A percentile compares a stretch with the other conserved stretches of the same genome.
Evolutionary conservation across 2,113 vertebrate species (phyloP).

Genomic region (Gobiocypris rarus): DNA sequence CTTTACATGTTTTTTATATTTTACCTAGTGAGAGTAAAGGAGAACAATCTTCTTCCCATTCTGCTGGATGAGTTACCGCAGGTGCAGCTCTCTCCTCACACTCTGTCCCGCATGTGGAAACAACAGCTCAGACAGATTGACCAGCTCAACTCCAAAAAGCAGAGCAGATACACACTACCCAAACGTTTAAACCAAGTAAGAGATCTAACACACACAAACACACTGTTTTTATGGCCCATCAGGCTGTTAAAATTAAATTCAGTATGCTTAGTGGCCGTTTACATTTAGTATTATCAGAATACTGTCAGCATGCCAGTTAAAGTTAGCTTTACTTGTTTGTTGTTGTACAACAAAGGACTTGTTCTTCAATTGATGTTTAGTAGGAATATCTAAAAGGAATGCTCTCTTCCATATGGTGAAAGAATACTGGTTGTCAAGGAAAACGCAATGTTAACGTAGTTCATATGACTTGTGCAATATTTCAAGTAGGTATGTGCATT

Average conservation of each 20-base stretch:
- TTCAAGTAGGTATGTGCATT: too few relatives aligned
- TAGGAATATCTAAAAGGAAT: too few relatives aligned
- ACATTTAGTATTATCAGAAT: not conserved
- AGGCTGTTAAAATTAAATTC: not conserved
- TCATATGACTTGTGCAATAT: too few relatives aligned
- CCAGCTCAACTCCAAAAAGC: conserved; percentile 72
- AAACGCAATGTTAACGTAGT: too few relatives aligned
- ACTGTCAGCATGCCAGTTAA: not conserved
- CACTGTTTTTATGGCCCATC: not conserved
- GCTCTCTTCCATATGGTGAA: too few relatives aligned
- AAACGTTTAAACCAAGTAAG: conserved; percentile 84
- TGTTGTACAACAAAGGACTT: too few relatives aligned
- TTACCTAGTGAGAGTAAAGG: conserved; percentile 82
- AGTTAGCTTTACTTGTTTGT: not conserved
- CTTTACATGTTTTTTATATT: not conserved
- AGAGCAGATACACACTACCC: conserved; percentile 57
- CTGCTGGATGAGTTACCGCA: conserved; percentile 88
- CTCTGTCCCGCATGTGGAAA: conserved; percentile 87
- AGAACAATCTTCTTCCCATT: conserved; percentile 83
- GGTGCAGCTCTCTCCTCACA: conserved; percentile 81
- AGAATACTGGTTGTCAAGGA: too few relatives aligned
- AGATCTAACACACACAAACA: not conserved
- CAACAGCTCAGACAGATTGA: conserved; percentile 85
- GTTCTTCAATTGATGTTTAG: too few relatives aligned
- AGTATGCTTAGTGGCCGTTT: not conserved